Conservation (phyloP, 1,140 invertebrate genomes). For the Drosophila carrolli region DNA sequence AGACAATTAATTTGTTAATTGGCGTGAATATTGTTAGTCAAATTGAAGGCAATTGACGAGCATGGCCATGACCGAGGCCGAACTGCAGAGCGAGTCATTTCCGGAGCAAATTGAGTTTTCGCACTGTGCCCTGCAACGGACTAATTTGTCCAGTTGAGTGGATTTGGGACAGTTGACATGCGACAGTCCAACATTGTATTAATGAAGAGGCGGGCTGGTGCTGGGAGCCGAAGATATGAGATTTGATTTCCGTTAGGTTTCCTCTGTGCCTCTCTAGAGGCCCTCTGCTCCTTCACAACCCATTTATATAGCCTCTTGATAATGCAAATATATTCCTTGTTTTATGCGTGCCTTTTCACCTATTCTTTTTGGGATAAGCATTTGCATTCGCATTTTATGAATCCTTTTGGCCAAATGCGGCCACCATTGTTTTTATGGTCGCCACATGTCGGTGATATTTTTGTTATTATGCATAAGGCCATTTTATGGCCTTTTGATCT, state of each 20-base stretch:
- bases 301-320: conserved; percentile 7
- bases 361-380: background rate
- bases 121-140: conserved; percentile 17
- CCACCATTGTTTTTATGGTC: conserved; percentile 9
- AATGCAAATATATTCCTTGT: background rate
- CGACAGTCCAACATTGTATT: conserved; percentile 10
- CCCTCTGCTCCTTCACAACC: background rate
- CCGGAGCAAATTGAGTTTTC: conserved; percentile 63
- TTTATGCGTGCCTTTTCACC: background rate
- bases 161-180: conserved; percentile 5
- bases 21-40: conserved; percentile 66
- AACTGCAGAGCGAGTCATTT: conserved; percentile 27
- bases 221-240: background rate
- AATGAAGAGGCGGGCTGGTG: conserved; percentile 1
- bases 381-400: conserved; percentile 12
- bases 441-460: conserved; percentile 8
- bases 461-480: conserved; percentile 16
- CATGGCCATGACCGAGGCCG: background rate
- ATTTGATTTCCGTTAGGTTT: conserved; percentile 3
- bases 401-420: background rate
- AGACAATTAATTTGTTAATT: conserved; percentile 80
- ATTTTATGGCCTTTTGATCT: conserved; percentile 61
- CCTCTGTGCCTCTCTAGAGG: background rate
- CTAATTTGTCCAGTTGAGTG: conserved; percentile 41
- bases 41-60: conserved; percentile 66